Conservation (phyloP, 2,113 vertebrate genomes). For the Chaetops frenatus region DNA sequence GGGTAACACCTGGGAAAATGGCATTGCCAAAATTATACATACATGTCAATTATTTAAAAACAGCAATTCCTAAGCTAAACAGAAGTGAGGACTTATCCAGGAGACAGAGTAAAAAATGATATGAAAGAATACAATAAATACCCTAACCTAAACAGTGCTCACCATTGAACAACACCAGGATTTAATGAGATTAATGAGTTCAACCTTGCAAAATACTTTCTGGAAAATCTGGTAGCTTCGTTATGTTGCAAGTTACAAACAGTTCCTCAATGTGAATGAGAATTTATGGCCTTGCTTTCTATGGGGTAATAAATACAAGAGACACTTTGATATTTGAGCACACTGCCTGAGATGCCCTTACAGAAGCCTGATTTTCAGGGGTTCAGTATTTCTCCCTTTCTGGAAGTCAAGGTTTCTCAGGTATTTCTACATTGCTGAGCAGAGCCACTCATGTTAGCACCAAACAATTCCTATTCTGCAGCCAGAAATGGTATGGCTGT, state of each 20-base stretch:
- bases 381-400: not conserved
- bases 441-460: not conserved
- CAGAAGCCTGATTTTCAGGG: not conserved
- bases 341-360: not conserved
- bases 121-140: not conserved
- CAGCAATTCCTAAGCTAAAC: not conserved
- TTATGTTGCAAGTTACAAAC: not conserved
- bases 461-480: not conserved
- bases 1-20: not conserved
- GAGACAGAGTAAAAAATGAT: not conserved
- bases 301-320: not conserved
- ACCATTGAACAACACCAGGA: not conserved
- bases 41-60: not conserved
- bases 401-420: not conserved
- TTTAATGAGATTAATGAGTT: not conserved
- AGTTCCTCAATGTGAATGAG: not conserved
- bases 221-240: not conserved
- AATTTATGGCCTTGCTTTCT: not conserved
- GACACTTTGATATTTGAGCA: slow-evolving; percentile 45
- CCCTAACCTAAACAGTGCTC: not conserved
- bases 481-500: not conserved
- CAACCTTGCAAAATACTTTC: not conserved
- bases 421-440: not conserved
- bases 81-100: not conserved
- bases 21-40: not conserved